Conservation (phyloP, 1,140 invertebrate species). For the Penaeus japonicus region DNA sequence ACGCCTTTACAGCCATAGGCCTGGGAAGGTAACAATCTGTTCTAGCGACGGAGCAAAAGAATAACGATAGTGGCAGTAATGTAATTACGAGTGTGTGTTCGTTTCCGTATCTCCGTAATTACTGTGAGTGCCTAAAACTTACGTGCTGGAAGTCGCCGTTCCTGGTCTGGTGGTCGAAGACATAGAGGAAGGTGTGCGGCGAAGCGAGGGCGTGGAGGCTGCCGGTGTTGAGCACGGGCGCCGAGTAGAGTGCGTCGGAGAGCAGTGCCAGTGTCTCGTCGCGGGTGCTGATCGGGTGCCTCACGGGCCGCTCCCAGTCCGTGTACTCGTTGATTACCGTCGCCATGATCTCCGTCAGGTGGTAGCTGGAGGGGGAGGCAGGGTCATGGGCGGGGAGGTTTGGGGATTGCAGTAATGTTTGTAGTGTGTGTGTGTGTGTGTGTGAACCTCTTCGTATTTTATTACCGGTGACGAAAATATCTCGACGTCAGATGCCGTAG, state of each 20-base stretch:
- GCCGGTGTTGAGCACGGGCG: conserved; percentile 89
- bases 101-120: too few relatives aligned
- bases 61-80: too few relatives aligned
- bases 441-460: too few relatives aligned
- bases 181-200: conserved; percentile 81
- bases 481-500: too few relatives aligned
- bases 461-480: too few relatives aligned
- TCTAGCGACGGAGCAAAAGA: too few relatives aligned
- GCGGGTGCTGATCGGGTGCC: conserved; percentile 90
- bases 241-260: conserved; percentile 88
- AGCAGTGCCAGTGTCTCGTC: conserved; percentile 94
- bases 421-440: not conserved
- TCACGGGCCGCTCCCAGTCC: conserved; percentile 92
- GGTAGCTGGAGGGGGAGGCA: conserved; percentile 60
- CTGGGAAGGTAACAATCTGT: too few relatives aligned
- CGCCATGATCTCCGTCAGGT: conserved; percentile 70
- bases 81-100: too few relatives aligned
- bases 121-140: conserved; percentile 66
- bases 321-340: conserved; percentile 93
- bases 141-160: conserved; percentile 89
- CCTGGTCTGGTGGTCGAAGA: conserved; percentile 93
- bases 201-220: conserved; percentile 84
- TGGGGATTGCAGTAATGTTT: not conserved
- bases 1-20: too few relatives aligned
- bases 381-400: not conserved